Evolutionary conservation across 2,113 vertebrate genomes (phyloP).

Genomic region (Jacana jacana): DNA sequence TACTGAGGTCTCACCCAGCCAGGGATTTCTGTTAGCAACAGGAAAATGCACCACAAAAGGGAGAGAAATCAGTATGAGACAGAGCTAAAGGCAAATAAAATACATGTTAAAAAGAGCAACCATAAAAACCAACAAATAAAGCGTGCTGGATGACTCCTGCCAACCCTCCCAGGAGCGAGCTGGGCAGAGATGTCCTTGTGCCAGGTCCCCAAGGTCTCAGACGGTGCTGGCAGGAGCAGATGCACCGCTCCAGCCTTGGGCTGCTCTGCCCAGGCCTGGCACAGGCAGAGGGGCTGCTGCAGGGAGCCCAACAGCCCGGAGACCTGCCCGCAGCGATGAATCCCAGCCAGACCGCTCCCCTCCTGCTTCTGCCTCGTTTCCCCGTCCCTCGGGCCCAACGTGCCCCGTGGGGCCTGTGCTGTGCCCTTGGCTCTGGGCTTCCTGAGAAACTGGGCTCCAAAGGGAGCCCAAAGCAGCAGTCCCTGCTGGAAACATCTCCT

Average conservation of each 20-base stretch:
- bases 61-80: not conserved
- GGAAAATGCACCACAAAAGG: not conserved
- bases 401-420: not conserved
- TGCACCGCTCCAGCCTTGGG: accelerated
- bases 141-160: not conserved
- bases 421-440: not conserved
- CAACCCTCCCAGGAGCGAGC: not conserved
- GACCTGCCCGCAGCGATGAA: not conserved
- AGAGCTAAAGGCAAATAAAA: not conserved
- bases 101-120: not conserved
- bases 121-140: not conserved
- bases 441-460: not conserved
- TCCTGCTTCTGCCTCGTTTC: not conserved
- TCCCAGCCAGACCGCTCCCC: not conserved
- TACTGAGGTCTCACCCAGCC: not conserved
- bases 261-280: not conserved
- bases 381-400: not conserved
- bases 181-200: not conserved
- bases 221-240: accelerated
- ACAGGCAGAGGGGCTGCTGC: accelerated
- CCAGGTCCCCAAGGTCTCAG: accelerated
- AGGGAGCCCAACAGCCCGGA: accelerated
- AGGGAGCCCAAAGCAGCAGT: not conserved
- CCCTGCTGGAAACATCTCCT: not conserved
- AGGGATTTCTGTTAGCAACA: not conserved